Conservation (phyloP, 2,113 vertebrate genomes). For the Oncorhynchus mykiss region DNA sequence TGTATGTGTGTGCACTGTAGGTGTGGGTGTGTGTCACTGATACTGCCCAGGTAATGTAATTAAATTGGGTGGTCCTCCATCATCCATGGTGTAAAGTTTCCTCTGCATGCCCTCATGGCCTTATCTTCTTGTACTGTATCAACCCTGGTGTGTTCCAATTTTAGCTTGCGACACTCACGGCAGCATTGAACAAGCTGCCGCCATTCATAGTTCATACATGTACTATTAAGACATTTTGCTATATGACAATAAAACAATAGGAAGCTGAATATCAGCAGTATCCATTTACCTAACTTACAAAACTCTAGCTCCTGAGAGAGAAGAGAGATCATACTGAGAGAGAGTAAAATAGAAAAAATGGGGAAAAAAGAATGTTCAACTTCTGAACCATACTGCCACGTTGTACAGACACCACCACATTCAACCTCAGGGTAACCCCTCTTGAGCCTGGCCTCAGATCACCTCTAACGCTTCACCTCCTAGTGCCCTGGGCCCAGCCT, state of each 20-base stretch:
- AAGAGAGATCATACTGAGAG: not conserved
- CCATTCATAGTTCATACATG: not conserved
- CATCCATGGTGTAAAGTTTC: constrained; percentile 4
- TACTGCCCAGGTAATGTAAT: not conserved
- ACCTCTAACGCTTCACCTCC: not conserved
- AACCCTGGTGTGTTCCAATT: not conserved
- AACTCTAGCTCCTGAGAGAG: too few relatives aligned
- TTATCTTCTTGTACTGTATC: not conserved
- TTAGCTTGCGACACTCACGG: not conserved
- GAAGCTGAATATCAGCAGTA: not conserved
- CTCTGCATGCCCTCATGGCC: not conserved
- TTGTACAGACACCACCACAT: not conserved
- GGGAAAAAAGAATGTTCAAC: not conserved
- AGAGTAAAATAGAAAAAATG: not conserved
- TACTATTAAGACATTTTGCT: not conserved
- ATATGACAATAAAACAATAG: not conserved
- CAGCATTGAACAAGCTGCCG: not conserved
- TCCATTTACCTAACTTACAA: too few relatives aligned
- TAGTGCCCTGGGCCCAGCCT: not conserved
- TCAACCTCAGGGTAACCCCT: not conserved
- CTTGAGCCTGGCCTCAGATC: not conserved
- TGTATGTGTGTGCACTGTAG: not conserved
- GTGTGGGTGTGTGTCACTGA: not conserved
- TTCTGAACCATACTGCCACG: not conserved
- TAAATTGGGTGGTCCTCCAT: constrained; percentile 3